Conservation (phyloP, 2,888 invertebrate species). For the Cephonodes hylas region DNA sequence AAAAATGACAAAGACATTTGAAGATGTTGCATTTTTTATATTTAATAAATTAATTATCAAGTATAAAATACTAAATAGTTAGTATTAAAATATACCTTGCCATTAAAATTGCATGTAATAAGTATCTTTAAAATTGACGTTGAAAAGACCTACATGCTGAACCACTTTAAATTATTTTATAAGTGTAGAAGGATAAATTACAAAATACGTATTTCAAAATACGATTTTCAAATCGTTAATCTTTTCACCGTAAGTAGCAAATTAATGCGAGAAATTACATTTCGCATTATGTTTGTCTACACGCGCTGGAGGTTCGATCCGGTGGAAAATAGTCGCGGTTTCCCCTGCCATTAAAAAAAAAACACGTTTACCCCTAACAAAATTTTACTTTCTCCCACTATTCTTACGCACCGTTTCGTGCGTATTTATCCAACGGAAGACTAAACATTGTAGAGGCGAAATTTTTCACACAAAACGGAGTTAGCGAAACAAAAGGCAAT, state of each 20-base stretch:
- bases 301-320: not conserved
- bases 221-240: too few relatives aligned
- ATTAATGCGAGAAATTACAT: not conserved
- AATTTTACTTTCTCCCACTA: not conserved
- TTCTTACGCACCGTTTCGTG: not conserved
- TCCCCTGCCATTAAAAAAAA: not conserved
- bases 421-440: not conserved
- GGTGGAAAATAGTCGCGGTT: not conserved
- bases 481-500: slow-evolving; percentile 24
- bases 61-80: too few relatives aligned
- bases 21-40: too few relatives aligned
- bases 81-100: too few relatives aligned
- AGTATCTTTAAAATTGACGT: too few relatives aligned
- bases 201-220: too few relatives aligned
- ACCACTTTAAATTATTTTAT: too few relatives aligned
- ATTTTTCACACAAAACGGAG: slow-evolving; percentile 7
- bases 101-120: too few relatives aligned
- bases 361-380: not conserved
- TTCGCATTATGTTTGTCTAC: not conserved
- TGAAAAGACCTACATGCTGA: too few relatives aligned
- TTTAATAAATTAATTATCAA: too few relatives aligned
- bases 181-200: too few relatives aligned
- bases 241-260: not conserved
- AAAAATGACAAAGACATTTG: too few relatives aligned
- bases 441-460: slow-evolving; percentile 8